Percentiles rank a stretch among this genome's conserved stretches.
These are phyloP conservation scores for Hemibagrus guttatus DNA, from an alignment of 2,797 vertebrate species.

Conservation along the genomic window DNA sequence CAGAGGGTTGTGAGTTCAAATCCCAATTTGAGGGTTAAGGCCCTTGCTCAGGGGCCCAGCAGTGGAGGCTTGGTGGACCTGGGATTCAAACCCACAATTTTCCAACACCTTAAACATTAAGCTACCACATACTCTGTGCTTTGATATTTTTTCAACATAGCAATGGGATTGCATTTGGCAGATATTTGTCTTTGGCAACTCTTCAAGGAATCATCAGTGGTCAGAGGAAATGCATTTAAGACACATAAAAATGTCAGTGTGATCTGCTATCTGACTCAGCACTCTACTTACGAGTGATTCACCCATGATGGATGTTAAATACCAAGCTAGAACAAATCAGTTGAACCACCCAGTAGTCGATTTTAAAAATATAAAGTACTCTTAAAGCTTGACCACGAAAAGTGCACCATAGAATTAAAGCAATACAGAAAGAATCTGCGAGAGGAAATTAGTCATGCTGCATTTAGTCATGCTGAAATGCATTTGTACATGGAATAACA, in stretches of 20 bases:
- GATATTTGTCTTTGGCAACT: not conserved
- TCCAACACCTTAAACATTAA: no score
- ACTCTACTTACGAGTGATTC: not conserved
- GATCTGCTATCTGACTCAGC: not conserved
- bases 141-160: not conserved
- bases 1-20: no score
- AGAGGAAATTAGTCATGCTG: conserved; percentile 46
- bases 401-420: not conserved
- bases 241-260: no score
- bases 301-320: not conserved
- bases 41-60: no score
- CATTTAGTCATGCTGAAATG: conserved; percentile 49
- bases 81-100: no score
- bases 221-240: not conserved
- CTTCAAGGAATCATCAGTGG: not conserved
- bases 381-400: conserved; percentile 37
- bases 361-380: not conserved
- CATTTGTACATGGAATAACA: not conserved
- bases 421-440: conserved; percentile 44
- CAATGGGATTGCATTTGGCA: not conserved
- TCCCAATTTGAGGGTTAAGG: no score
- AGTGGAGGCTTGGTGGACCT: no score
- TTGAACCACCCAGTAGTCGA: not conserved
- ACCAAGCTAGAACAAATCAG: not conserved
- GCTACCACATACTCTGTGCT: not conserved